Evolutionary conservation across 2,888 invertebrate species (phyloP).

Genomic region (Stramonita haemastoma): DNA sequence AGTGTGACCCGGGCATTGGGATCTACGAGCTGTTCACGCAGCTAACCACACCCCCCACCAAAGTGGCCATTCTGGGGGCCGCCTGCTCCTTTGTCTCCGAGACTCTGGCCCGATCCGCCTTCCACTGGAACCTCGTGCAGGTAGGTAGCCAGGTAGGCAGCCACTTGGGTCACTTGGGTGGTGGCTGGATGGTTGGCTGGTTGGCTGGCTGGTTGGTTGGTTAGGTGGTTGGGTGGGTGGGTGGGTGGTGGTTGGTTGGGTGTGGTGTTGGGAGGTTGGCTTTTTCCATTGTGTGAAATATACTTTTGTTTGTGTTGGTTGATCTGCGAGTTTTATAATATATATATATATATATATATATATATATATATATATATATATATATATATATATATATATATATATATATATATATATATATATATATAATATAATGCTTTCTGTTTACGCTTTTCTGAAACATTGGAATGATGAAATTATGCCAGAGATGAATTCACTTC

Average conservation of each 20-base stretch:
- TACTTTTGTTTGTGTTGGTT: too few species aligned
- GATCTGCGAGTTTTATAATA: too few species aligned
- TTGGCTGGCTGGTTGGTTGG: background rate
- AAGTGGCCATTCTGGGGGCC: conserved; percentile 47
- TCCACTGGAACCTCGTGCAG: conserved; percentile 41
- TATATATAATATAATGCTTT: background rate
- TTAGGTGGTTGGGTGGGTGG: background rate
- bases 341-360: background rate
- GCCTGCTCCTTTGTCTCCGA: conserved; percentile 51
- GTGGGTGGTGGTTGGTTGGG: too few species aligned
- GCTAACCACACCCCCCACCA: conserved; percentile 35
- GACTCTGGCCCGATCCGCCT: conserved; percentile 45
- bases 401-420: background rate
- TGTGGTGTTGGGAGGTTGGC: too few species aligned
- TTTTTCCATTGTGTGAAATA: too few species aligned
- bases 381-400: background rate
- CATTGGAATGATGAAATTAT: too few species aligned
- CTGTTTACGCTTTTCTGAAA: too few species aligned
- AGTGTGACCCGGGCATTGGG: conserved; percentile 28
- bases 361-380: background rate
- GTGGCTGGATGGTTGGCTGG: background rate
- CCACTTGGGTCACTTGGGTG: background rate
- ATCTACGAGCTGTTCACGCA: conserved; percentile 17
- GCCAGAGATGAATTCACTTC: too few species aligned
- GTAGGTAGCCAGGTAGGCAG: background rate